phyloP scores from a whole-genome alignment of 2,888 invertebrate genomes.

The Siphonodentalium dalli region DNA sequence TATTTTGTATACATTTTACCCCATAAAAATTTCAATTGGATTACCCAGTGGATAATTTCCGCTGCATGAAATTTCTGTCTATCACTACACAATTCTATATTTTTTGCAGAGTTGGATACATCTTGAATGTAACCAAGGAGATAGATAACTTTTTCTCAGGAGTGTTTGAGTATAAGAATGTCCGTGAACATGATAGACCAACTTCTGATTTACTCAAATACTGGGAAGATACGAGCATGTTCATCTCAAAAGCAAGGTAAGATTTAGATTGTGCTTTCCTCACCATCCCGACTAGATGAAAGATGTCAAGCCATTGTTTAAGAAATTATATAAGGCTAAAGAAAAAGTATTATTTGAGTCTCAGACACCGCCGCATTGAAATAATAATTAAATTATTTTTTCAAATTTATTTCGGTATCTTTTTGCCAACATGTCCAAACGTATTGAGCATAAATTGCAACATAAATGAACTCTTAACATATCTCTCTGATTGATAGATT shows the following conservation, averaged over 20 bases:
- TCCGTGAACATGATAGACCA: conserved; percentile 96
- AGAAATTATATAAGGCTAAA: no score
- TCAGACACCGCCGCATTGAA: no score
- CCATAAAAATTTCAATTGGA: no score
- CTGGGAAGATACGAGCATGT: conserved; percentile 97
- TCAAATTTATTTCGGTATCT: no score
- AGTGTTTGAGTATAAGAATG: conserved; percentile 93
- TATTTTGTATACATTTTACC: no score
- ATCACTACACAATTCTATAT: background rate
- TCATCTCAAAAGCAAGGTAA: conserved; percentile 86
- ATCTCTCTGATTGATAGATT: no score
- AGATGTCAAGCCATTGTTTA: background rate
- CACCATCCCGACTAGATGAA: background rate
- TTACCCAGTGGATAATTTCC: background rate
- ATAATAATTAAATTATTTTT: background rate
- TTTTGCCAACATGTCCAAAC: no score
- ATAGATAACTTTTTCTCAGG: conserved; percentile 99
- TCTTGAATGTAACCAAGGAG: conserved; percentile 96
- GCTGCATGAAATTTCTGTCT: background rate
- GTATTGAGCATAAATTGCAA: no score
- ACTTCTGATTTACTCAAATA: conserved; percentile 94
- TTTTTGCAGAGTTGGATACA: conserved; percentile 83
- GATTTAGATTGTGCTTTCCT: conserved; percentile 26
- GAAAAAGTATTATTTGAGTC: no score
- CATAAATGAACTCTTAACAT: no score